phyloP scores from a whole-genome alignment of 2,797 vertebrate species.

The Gouania willdenowi region DNA sequence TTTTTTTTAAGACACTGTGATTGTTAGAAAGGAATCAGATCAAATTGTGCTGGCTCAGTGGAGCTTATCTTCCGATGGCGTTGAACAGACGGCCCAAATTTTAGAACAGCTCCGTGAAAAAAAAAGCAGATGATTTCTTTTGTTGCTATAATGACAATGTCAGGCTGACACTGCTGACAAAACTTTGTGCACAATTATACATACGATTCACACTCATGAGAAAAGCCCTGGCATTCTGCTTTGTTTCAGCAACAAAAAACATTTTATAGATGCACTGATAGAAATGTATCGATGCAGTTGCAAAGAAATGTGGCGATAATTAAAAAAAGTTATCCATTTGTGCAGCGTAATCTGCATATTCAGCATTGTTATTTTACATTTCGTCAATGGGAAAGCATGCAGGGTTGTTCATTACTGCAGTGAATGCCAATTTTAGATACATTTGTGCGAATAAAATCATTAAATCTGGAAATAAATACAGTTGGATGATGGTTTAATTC shows the following conservation, averaged over 20 bases:
- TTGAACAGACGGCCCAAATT: conserved; percentile 33
- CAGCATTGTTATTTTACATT: conserved; percentile 20
- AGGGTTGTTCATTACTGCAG: conserved; percentile 14
- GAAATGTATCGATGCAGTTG: conserved; percentile 5
- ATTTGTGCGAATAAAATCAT: conserved; percentile 19
- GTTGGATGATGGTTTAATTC: background rate
- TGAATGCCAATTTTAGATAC: conserved; percentile 9
- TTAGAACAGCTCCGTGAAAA: conserved; percentile 31
- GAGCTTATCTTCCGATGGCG: conserved; percentile 56
- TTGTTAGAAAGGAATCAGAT: conserved; percentile 7
- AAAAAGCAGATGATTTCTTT: conserved; percentile 39
- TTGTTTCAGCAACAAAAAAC: background rate
- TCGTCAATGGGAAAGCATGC: conserved; percentile 5
- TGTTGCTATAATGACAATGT: conserved; percentile 35
- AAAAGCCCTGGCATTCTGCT: background rate
- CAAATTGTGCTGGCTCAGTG: conserved; percentile 16
- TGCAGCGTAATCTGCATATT: conserved; percentile 46
- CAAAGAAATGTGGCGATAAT: conserved; percentile 32
- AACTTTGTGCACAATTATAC: conserved; percentile 6
- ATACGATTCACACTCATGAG: background rate
- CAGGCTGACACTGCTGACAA: conserved; percentile 6
- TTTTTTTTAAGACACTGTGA: conserved; percentile 2
- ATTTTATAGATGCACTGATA: conserved; percentile 19
- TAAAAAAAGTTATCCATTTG: conserved; percentile 39
- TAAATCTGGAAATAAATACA: conserved; percentile 7